Base-by-base conservation (phyloP, 2,888 invertebrate species). In the Caenorhabditis japonica region DNA sequence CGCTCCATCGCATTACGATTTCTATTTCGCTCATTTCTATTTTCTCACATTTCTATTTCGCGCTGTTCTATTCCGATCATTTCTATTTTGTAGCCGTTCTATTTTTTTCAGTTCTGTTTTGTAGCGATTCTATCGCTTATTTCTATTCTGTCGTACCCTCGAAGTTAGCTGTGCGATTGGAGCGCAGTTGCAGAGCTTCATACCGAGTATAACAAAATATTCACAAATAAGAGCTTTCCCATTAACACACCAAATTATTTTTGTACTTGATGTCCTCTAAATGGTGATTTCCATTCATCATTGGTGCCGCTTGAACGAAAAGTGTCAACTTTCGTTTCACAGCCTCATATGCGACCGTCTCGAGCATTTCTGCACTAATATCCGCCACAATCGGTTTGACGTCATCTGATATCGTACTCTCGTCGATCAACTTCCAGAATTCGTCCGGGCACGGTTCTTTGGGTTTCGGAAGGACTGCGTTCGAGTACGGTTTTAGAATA, bases 221-320 rank as follows among this genome's bases (percentile, higher is more conserved):
- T n/a, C n/a, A n/a, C n/a, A n/a, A n/a, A n/a, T n/a, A n/a, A n/a
- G n/a, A n/a, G n/a, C n/a, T n/a, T n/a, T n/a, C n/a, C n/a, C 17
- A 19, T 21, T 13, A 21, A 53, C 33, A 12, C 41, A 77, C 76
- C 60, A 66, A 39, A 55, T 76, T 71, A 17, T 70, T 49, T 36
- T 68, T 60, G 59, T 76, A 83, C 53, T 82, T 84, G 39, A 84
- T 83, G 38, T 82, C 81, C 52, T 84, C 84, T 13, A 84, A 56
- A 58, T 84, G 84, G 49, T 81, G 66, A 15, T 69, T 58, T 27
- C 84, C 84, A 46, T 82, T 70, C 55, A 84, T 60, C 52, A 77
- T 74, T 8, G 82, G 81, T 17, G 72, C 73, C 46, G 79, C 68
- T 23, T 53, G 38, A 2, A 76, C 51, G 38, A 78, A 74, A 15